Evolutionary conservation across 2,888 invertebrate species (phyloP).

Genomic region (Chelonus formosanus): DNA sequence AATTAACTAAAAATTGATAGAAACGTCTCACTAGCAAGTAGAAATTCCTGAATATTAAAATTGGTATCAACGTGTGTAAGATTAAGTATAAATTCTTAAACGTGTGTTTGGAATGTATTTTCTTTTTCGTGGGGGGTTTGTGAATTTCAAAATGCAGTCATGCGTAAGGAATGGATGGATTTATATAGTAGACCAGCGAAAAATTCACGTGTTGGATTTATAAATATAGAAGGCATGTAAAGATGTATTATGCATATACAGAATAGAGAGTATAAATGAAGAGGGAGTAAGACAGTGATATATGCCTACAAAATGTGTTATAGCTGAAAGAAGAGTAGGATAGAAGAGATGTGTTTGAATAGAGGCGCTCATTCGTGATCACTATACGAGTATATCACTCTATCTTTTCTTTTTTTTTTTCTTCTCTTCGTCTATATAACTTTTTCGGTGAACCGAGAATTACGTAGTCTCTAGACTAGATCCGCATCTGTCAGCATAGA

Average conservation of each 20-base stretch:
- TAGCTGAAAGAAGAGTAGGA: conserved; percentile 11
- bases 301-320: not conserved
- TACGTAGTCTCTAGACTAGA: not conserved
- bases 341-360: conserved; percentile 44
- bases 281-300: not conserved
- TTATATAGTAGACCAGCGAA: conserved; percentile 1
- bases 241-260: conserved; percentile 12
- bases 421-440: conserved; percentile 9
- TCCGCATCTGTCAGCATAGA: conserved; percentile 20
- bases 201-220: not conserved
- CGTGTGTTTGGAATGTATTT: too few relatives aligned
- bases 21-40: too few relatives aligned
- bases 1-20: too few relatives aligned
- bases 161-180: conserved; percentile 21
- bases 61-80: too few relatives aligned
- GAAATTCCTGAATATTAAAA: too few relatives aligned
- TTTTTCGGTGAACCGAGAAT: conserved; percentile 16
- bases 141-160: conserved; percentile 7
- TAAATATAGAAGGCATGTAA: conserved; percentile 9
- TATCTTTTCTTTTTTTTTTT: conserved; percentile 19
- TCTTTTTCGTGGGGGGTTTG: not conserved
- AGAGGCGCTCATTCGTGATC: conserved; percentile 49
- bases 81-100: too few relatives aligned
- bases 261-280: conserved; percentile 2
- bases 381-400: conserved; percentile 35